phyloP scores from a whole-genome alignment of 1,140 invertebrate genomes.

The Araneus ventricosus region DNA sequence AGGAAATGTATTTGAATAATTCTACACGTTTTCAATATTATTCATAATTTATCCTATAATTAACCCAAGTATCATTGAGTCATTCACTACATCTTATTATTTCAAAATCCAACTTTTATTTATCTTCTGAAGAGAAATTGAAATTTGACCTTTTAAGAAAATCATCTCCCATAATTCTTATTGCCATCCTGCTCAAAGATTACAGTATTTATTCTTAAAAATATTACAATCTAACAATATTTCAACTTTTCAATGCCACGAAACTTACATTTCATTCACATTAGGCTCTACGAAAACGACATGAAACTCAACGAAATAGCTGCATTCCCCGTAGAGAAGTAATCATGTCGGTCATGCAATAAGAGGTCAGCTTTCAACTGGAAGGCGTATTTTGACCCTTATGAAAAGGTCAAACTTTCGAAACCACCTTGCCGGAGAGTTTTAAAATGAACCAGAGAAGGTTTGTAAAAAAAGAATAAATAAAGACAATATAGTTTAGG shows the following conservation, averaged over 20 bases:
- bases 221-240: neutral
- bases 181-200: neutral
- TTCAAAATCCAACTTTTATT: too few relatives aligned
- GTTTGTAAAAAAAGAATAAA: neutral
- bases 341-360: neutral
- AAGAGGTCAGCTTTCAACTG: slow-evolving; percentile 61
- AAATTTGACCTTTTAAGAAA: neutral
- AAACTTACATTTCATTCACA: slow-evolving; percentile 23
- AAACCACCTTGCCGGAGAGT: slow-evolving; percentile 22
- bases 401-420: slow-evolving; percentile 54
- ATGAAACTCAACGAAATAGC: neutral
- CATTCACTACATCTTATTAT: too few relatives aligned
- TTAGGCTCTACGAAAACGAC: neutral
- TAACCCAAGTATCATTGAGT: too few relatives aligned
- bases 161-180: neutral
- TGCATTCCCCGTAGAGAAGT: neutral
- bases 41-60: too few relatives aligned
- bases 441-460: neutral
- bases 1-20: too few relatives aligned
- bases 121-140: too few relatives aligned
- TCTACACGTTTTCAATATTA: too few relatives aligned
- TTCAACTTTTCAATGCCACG: neutral
- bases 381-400: slow-evolving; percentile 63
- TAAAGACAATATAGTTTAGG: neutral
- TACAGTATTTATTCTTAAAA: neutral